Evolutionary conservation across 2,113 vertebrate genomes (phyloP), one percentile per base, ranked within the genome.

Genomic region (Apteryx mantelli): DNA sequence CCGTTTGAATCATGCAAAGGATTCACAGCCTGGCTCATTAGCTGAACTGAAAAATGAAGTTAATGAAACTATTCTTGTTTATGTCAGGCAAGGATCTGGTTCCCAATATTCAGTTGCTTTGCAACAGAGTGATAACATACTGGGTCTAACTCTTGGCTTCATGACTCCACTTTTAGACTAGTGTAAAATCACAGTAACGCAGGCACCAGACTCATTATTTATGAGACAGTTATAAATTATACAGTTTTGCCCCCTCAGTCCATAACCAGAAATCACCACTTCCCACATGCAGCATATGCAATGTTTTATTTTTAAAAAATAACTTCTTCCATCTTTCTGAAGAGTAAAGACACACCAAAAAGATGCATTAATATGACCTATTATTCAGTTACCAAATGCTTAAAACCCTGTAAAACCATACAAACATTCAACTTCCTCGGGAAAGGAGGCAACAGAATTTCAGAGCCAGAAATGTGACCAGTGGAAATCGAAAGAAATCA

Each of bases 241-340:
- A 89, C 66, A 70, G 8, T 75, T 94, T 96, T 95, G 60, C 87
- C 91, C 93, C 68, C 82, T 97, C 89, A 86, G 82, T 88, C 96
- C 97, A 70, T 87, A 89, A 82, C 93, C 77, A 90, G 85, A 95
- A 95, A 96, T 86, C 95, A 93, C 95, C 76, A 96, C 96, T 96
- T 97, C 97, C 96, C 87, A 97, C 95, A 95, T 89, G 55, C 13
- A 13, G 71, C 94, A 96, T 96, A 97, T 96, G 93, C 87, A 91
- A 78, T 4, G 38, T 44, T 91, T 93, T 94, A 95, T 91, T 96
- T 96, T 89, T 82, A 46, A 95, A 93, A 94, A 88, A 87, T 44
- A 82, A 88, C 56, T 91, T 88, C 52, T 93, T 89, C 46, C 79
- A 78, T 86, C 74, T 88, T 83, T 86, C 79, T 55, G 56, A 95